phyloP scores from a whole-genome alignment of 2,797 vertebrate genomes.

The Taeniopygia guttata region DNA sequence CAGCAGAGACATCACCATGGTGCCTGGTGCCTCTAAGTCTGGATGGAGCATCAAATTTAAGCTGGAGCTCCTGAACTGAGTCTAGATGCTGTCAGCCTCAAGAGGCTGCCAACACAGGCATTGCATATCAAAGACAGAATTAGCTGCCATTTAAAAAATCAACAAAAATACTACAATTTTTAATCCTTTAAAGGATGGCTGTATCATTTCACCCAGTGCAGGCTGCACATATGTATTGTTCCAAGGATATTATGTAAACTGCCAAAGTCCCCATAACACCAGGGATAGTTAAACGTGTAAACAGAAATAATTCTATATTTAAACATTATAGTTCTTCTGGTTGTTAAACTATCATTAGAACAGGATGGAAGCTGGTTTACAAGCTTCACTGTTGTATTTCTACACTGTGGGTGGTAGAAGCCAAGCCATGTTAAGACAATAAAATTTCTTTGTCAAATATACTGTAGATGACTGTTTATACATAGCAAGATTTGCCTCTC shows the following conservation, averaged over 20 bases:
- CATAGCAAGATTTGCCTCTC: constrained; percentile 48
- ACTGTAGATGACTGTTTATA: constrained; percentile 59
- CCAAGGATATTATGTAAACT: constrained; percentile 41
- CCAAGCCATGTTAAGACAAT: constrained; percentile 57
- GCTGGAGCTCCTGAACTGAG: background rate
- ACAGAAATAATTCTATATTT: constrained; percentile 68
- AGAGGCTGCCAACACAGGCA: background rate
- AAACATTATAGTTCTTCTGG: constrained; percentile 55
- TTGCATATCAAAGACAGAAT: constrained; percentile 18
- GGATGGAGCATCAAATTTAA: background rate
- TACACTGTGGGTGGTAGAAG: constrained; percentile 61
- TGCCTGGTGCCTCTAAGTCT: constrained; percentile 32
- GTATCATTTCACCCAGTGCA: background rate
- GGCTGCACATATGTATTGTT: constrained; percentile 1
- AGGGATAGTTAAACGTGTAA: constrained; percentile 46
- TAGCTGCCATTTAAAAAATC: constrained; percentile 4
- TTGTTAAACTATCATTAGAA: constrained; percentile 66
- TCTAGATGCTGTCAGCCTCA: background rate
- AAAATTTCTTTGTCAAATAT: constrained; percentile 65
- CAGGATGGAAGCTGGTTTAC: constrained; percentile 62
- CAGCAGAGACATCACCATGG: background rate
- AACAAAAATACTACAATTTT: background rate
- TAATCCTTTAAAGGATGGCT: constrained; percentile 28
- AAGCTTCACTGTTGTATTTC: constrained; percentile 32
- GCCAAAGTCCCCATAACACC: constrained; percentile 3